phyloP scores from a whole-genome alignment of 1,140 invertebrate genomes.

The Temnothorax longispinosus region DNA sequence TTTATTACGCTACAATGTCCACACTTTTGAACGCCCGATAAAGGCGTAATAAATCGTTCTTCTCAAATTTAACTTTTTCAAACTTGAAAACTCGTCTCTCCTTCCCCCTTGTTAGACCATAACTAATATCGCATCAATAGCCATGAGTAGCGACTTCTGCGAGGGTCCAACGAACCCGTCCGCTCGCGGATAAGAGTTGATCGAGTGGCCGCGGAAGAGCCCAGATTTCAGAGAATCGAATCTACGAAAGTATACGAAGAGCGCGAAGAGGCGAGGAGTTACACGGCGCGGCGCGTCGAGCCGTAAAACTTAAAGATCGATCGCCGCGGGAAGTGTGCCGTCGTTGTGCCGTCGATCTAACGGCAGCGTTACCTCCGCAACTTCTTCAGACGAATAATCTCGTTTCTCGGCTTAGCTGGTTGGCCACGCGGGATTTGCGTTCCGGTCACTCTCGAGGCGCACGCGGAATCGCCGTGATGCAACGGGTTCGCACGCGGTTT shows the following conservation, averaged over 20 bases:
- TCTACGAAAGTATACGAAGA: slow-evolving; percentile 13
- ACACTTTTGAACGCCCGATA: not conserved
- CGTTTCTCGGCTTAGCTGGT: not conserved
- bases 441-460: not conserved
- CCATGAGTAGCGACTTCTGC: slow-evolving; percentile 12
- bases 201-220: slow-evolving; percentile 8
- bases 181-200: slow-evolving; percentile 1
- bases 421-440: not conserved
- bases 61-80: not conserved
- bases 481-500: slow-evolving; percentile 7
- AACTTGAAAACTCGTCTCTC: not conserved
- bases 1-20: not conserved
- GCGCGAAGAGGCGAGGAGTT: slow-evolving; percentile 7
- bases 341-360: slow-evolving; percentile 43
- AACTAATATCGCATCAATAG: slow-evolving; percentile 22
- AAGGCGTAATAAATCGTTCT: not conserved
- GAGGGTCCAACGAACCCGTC: not conserved
- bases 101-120: not conserved
- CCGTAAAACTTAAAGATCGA: slow-evolving; percentile 47
- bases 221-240: slow-evolving; percentile 38
- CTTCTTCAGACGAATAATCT: slow-evolving; percentile 37
- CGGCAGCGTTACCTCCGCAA: slow-evolving; percentile 39
- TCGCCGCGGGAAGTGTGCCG: slow-evolving; percentile 22
- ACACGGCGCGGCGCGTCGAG: not conserved
- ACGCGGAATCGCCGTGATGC: not conserved